Evolutionary conservation across 2,113 vertebrate species (phyloP).

Genomic region (Geothlypis trichas): DNA sequence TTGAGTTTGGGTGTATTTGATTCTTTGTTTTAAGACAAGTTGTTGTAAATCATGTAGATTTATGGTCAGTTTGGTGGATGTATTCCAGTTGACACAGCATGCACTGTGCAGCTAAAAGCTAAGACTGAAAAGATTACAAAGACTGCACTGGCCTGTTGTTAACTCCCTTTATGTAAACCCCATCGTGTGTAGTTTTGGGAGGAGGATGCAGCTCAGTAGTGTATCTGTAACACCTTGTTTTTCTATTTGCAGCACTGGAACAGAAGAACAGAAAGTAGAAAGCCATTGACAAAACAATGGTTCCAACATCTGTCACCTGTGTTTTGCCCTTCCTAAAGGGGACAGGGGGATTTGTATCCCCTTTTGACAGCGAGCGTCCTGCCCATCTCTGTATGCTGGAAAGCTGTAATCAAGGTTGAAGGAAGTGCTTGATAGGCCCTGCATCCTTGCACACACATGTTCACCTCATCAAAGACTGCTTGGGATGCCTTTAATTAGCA

Average conservation of each 20-base stretch:
- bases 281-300: background rate
- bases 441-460: background rate
- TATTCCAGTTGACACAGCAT: background rate
- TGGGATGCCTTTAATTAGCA: background rate
- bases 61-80: background rate
- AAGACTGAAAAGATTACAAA: background rate
- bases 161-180: background rate
- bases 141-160: background rate
- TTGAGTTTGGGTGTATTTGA: background rate
- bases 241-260: constrained; percentile 30
- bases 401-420: background rate
- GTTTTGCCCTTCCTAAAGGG: background rate
- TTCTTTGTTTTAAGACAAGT: background rate
- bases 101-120: background rate
- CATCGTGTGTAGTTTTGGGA: background rate
- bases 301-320: background rate
- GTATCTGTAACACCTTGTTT: background rate
- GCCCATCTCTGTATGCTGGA: background rate
- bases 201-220: background rate
- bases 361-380: background rate
- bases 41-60: background rate
- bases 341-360: background rate
- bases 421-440: background rate
- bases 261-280: constrained; percentile 1
- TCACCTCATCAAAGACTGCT: constrained; percentile 22